Evolutionary conservation across 2,888 invertebrate species (phyloP).

Genomic region (Cactoblastis cactorum): DNA sequence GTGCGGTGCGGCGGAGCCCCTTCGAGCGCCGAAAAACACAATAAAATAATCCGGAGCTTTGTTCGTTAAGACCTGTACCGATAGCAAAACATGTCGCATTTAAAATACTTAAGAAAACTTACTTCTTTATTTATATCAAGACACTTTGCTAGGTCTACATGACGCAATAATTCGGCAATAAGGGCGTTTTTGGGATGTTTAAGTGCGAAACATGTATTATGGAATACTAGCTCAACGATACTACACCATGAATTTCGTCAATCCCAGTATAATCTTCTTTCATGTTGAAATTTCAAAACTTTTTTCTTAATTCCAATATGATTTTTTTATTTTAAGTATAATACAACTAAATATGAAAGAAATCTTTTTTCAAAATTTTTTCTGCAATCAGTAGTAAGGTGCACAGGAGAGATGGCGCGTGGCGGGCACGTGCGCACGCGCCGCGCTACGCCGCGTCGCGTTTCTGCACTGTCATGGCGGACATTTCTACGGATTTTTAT

Average conservation of each 20-base stretch:
- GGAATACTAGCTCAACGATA: too few relatives aligned
- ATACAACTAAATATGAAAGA: neutral
- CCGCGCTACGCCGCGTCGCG: constrained; percentile 36
- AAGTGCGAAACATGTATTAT: too few relatives aligned
- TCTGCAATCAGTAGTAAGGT: constrained; percentile 64
- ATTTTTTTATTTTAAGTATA: too few relatives aligned
- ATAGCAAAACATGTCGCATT: constrained; percentile 28
- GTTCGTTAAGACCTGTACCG: constrained; percentile 43
- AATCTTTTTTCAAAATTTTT: constrained; percentile 14
- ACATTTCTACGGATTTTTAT: constrained; percentile 50
- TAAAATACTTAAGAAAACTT: too few relatives aligned
- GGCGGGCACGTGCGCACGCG: constrained; percentile 53
- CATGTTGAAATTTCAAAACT: too few relatives aligned
- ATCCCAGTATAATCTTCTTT: too few relatives aligned
- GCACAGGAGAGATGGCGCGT: constrained; percentile 46
- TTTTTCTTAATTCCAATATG: too few relatives aligned
- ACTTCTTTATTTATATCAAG: too few relatives aligned
- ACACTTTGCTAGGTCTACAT: too few relatives aligned
- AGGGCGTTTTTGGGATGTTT: too few relatives aligned
- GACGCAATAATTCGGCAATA: too few relatives aligned
- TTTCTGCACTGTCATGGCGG: constrained; percentile 67
- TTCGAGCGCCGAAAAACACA: constrained; percentile 63
- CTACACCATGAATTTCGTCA: too few relatives aligned
- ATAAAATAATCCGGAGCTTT: constrained; percentile 71
- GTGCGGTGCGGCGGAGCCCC: constrained; percentile 35